A percentile compares a stretch with the other conserved stretches of the same genome.
These are phyloP conservation scores for Anthopleura sola DNA, from an alignment of 64 coral and sea anemone species.

Conservation along the genomic window DNA sequence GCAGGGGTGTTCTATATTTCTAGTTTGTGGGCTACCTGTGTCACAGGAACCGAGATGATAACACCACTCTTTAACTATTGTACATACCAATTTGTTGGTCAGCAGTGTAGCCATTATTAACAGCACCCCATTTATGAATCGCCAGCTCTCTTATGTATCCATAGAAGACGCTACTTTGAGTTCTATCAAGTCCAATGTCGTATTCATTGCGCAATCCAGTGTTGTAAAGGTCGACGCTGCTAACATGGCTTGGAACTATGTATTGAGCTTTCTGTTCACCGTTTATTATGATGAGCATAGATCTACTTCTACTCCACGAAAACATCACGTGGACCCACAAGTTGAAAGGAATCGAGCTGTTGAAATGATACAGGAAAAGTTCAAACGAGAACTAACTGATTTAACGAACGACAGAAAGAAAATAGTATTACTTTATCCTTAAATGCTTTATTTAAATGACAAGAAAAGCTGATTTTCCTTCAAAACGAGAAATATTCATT, in stretches of 20 bases:
- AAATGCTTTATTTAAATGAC: too few relatives aligned
- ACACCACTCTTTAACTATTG: neutral
- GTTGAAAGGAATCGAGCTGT: conserved; percentile 1
- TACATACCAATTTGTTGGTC: neutral
- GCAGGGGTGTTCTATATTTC: too few relatives aligned
- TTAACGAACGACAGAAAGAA: too few relatives aligned
- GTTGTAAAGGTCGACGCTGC: too few relatives aligned
- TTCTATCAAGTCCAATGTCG: conserved; percentile 1
- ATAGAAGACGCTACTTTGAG: neutral
- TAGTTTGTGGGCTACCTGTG: too few relatives aligned
- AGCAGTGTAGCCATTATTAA: neutral
- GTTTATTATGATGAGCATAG: neutral
- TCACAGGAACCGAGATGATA: too few relatives aligned
- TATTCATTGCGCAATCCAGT: too few relatives aligned
- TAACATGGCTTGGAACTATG: neutral
- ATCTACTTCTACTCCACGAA: neutral
- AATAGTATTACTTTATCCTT: too few relatives aligned
- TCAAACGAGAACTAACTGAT: too few relatives aligned
- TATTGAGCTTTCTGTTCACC: neutral
- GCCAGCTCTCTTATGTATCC: conserved; percentile 7
- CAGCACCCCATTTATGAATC: neutral
- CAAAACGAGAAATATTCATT: too few relatives aligned
- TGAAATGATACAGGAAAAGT: neutral
- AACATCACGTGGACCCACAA: neutral
- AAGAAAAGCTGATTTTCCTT: too few relatives aligned